A percentile compares a stretch with the other conserved stretches of the same genome.
phyloP scores from a whole-genome alignment of 2,113 vertebrate species.

The Psilopogon haemacephalus region DNA sequence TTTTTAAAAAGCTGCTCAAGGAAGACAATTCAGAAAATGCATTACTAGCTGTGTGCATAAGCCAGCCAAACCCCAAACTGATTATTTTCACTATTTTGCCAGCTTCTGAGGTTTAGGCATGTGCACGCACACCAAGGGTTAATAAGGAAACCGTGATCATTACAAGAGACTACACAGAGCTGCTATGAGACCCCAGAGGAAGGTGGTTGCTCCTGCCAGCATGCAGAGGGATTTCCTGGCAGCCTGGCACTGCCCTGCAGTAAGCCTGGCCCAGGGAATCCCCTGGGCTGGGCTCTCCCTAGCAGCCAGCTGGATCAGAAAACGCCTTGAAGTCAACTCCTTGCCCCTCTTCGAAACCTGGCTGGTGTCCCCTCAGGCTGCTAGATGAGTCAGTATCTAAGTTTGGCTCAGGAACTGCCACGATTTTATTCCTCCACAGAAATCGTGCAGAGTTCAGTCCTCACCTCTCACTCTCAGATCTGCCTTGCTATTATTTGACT shows the following conservation, averaged over 20 bases:
- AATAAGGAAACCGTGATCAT: neutral
- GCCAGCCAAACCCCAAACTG: neutral
- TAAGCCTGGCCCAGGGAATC: constrained; percentile 45
- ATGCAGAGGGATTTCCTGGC: constrained; percentile 9
- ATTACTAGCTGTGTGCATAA: neutral
- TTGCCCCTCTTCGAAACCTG: neutral
- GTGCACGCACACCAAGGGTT: rapidly evolving
- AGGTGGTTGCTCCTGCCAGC: neutral
- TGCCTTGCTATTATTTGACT: constrained; percentile 45
- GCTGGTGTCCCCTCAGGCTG: constrained; percentile 30
- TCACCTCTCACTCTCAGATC: constrained; percentile 13
- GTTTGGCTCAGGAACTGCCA: neutral
- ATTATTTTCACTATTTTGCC: neutral
- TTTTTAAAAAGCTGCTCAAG: constrained; percentile 14
- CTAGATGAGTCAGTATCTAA: constrained; percentile 21
- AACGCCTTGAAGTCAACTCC: neutral
- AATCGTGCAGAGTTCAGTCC: neutral
- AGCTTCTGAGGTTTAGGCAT: neutral
- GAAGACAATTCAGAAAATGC: constrained; percentile 23
- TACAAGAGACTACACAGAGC: neutral
- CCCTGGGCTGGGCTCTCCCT: constrained; percentile 36
- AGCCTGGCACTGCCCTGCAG: constrained; percentile 34
- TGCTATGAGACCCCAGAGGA: neutral
- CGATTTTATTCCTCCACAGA: constrained; percentile 23
- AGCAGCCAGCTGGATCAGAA: constrained; percentile 54